Evolutionary conservation across 2,797 vertebrate genomes (phyloP), one percentile per base, ranked within the genome.

Genomic region (Chaetodon trifasciatus): DNA sequence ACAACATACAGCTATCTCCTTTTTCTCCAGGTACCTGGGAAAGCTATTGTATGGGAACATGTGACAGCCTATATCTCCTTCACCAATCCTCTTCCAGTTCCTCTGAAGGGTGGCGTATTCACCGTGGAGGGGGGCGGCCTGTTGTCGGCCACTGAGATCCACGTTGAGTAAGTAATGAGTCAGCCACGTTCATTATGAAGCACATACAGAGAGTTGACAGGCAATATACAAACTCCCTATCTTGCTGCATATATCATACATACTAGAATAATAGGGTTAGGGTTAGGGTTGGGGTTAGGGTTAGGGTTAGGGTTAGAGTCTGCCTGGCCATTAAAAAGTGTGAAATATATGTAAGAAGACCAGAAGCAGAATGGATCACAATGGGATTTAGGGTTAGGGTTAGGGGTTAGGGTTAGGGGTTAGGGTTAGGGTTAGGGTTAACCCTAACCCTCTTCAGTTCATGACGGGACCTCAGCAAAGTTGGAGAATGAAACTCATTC

Each of bases 81-180:
- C 87, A 93, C 67, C 74, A 96, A 96, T 79, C 95, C 96, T 5
- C 87, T 96, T 16, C 94, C 95, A 0, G 89, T 94, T 42, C 86
- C 87, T 13, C 89, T 96, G 61, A 94, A 60, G 60, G 60, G 79
- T 8, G 95, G 96, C 0, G 70, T 96, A 56, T 96, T 96, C 91
- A 95, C 95, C 0, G 85, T 94, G 68, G 96, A 96, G 81, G 96
- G 96, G 13, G 90, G 94, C 0, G 95, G 96, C 52, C 89, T 96
- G 1, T 89, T 95, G 15, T 28, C 79, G 3, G 74, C 89, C 21
- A 89, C 89, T 67, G 76, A 93, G 79, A 75, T 96, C 78, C 78
- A 16, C 16, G 84, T 93, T 2, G 76, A 82, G 96, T 96, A 91
- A 83, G 96, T 93, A 76, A 28, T 65, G 57, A 46, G 62, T 24